These are phyloP conservation scores for Gymnobelideus leadbeateri DNA, from an alignment of 2,113 vertebrate species.

Conservation along the genomic window DNA sequence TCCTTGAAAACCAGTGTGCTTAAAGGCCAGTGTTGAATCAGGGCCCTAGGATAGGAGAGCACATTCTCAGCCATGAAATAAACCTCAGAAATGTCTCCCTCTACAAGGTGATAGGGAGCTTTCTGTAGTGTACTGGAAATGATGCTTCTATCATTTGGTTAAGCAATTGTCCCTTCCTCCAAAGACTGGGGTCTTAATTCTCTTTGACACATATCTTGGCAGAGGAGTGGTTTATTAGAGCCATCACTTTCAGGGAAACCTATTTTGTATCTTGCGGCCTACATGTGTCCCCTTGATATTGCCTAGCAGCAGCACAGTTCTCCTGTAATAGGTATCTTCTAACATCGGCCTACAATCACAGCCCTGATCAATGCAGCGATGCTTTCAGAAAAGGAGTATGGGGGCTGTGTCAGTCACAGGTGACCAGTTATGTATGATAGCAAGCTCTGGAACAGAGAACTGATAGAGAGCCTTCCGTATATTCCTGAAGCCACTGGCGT, in stretches of 20 bases:
- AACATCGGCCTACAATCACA: constrained; percentile 57
- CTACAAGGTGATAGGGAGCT: not conserved
- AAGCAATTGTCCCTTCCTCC: not conserved
- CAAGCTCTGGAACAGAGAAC: constrained; percentile 39
- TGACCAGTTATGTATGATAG: not conserved
- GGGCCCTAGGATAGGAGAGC: not conserved
- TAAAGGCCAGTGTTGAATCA: not conserved
- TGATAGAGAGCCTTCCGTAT: not conserved
- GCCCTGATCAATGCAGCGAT: constrained; percentile 58
- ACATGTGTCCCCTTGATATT: constrained; percentile 68
- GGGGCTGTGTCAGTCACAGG: constrained; percentile 58
- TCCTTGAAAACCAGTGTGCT: not conserved
- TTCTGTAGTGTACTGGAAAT: not conserved
- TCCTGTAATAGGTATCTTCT: constrained; percentile 66
- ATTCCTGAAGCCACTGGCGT: not conserved
- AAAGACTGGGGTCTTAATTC: not conserved
- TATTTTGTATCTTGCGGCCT: constrained; percentile 58
- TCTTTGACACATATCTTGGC: constrained; percentile 17
- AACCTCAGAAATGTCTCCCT: not conserved
- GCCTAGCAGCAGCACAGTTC: constrained; percentile 61
- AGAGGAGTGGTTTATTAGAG: constrained; percentile 21
- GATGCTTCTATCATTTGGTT: not conserved
- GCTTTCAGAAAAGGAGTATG: constrained; percentile 58
- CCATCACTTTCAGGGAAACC: constrained; percentile 42
- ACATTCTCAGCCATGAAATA: not conserved